Evolutionary conservation across 2,797 vertebrate genomes (phyloP), one percentile per base, ranked within the genome.

Genomic region (Hoplostethus mediterraneus): DNA sequence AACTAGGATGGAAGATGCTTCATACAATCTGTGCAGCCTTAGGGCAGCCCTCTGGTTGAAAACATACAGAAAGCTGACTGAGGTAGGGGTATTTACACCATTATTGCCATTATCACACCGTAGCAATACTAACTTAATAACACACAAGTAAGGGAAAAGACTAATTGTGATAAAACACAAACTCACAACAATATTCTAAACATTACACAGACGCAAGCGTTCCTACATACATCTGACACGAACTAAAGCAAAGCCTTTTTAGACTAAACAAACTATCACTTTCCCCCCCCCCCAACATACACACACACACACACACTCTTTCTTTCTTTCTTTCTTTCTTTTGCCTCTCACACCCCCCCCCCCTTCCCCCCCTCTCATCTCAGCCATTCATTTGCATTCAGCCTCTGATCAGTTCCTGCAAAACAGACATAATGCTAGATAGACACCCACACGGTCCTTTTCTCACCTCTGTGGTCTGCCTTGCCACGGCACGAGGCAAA

Each of bases 401-500:
- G 64, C 63, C 67, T 73, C 44, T 78, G 63, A 83, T 88, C 71
- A 85, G 82, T 81, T 79, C 83, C 83, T 87, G 82, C 54, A 59
- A 66, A 67, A 77, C 49, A 66, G 66, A 66, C 67, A 72, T 56
- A 51, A 87, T 54, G 75, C 68, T 44, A 64, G 75, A 66, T 73
- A 72, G 70, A 81, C 64, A 1, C 82, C 75, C 80, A 80, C 80
- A 57, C 67, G 8, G 94, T 91, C 89, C 66, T 79, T 69, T 85
- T 83, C 86, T 96, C 96, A 83, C 94, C 88, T 58, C 93, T 93
- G 84, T 95, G 93, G 30, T 92, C 75, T 75, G 92, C 89, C 83
- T 92, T 94, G 86, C 93, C 90, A 83, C 86, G 82, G 79, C 91
- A 95, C 90, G 89, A 94, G 0, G 94, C 94, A 61, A 92, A 90